Percentiles rank a stretch among this genome's conserved stretches.
phyloP scores from a whole-genome alignment of 1,140 invertebrate genomes.

The Luehdorfia chinensis region DNA sequence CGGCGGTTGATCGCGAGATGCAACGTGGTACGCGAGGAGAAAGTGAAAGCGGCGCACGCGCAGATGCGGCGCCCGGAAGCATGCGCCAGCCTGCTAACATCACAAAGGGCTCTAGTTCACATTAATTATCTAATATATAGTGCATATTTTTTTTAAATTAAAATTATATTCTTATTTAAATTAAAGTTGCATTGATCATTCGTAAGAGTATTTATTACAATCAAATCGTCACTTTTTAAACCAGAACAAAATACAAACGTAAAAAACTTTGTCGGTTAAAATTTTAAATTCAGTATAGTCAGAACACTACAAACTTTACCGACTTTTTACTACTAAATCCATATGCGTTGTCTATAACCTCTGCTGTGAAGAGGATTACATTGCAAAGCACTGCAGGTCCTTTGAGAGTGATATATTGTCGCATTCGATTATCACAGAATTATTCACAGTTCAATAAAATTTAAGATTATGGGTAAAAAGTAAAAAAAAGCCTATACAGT shows the following conservation, averaged over 20 bases:
- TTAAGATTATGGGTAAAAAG: not conserved
- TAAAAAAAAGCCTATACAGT: too few species aligned
- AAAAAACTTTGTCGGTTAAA: not conserved
- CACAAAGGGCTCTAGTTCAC: slow-evolving; percentile 46
- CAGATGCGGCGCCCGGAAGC: slow-evolving; percentile 70
- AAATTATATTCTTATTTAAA: too few species aligned
- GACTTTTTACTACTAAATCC: slow-evolving; percentile 74
- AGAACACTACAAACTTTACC: slow-evolving; percentile 71
- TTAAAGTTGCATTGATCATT: too few species aligned
- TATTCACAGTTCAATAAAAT: slow-evolving; percentile 21
- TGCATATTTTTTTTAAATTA: not conserved
- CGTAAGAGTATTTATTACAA: too few species aligned
- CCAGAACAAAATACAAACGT: too few species aligned
- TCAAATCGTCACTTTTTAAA: too few species aligned
- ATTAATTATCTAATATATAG: slow-evolving; percentile 23
- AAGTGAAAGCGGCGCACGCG: slow-evolving; percentile 70
- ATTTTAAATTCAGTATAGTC: slow-evolving; percentile 35
- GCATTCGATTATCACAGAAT: slow-evolving; percentile 36
- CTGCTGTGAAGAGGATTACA: slow-evolving; percentile 46
- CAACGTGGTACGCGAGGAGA: slow-evolving; percentile 54
- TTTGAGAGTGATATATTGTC: slow-evolving; percentile 22
- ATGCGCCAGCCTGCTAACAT: slow-evolving; percentile 42
- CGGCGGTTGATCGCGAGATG: slow-evolving; percentile 55
- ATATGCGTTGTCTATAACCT: slow-evolving; percentile 64
- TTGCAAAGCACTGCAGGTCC: slow-evolving; percentile 39